Conservation (phyloP, 2,797 vertebrate species). For the Gymnocypris eckloni region DNA sequence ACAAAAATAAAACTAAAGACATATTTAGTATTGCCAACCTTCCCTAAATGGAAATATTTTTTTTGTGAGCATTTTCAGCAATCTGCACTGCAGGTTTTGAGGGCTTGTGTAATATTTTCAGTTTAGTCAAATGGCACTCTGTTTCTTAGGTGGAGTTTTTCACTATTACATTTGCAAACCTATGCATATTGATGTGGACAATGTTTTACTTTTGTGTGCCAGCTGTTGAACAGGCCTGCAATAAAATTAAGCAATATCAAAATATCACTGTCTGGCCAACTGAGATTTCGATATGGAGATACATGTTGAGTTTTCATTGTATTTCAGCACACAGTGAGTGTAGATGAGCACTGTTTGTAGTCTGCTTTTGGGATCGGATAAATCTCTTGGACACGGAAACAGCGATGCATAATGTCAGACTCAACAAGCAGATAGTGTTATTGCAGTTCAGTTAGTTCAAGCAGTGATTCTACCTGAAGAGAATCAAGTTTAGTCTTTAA, state of each 20-base stretch:
- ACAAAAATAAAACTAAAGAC: not conserved
- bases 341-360: not conserved
- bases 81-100: not conserved
- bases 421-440: not conserved
- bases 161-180: not conserved
- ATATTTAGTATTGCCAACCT: not conserved
- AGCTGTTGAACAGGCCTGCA: not conserved
- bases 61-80: not conserved
- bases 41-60: not conserved
- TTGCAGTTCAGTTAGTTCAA: not conserved
- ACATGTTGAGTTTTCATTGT: not conserved
- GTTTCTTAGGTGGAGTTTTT: not conserved
- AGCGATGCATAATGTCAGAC: not conserved
- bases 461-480: not conserved
- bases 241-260: slow-evolving; percentile 15
- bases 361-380: not conserved
- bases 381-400: not conserved
- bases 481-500: not conserved
- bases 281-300: not conserved
- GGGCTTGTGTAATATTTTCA: not conserved
- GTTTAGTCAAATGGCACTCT: not conserved
- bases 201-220: slow-evolving; percentile 25
- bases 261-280: not conserved
- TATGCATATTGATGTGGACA: slow-evolving; percentile 14
- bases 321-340: not conserved